Base-by-base conservation (phyloP, 2,888 invertebrate genomes). In the Chaitophorus viminalis region DNA sequence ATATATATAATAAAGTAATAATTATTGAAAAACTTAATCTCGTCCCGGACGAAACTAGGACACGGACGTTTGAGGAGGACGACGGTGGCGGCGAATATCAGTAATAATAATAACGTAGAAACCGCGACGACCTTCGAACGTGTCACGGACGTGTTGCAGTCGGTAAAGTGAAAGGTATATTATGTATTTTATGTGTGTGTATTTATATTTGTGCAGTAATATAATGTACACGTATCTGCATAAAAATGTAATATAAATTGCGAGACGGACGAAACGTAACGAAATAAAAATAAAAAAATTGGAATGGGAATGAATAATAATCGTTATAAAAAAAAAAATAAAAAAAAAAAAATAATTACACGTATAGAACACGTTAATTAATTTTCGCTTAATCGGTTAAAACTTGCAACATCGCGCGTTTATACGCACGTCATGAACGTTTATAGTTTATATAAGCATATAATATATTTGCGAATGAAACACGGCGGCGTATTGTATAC, bases 1-100 rank as follows among this genome's bases (percentile, higher is more conserved):
- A 39, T 39, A 8, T 11, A 33, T 14, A 1, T 81, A 31, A 70
- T 68, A 31, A 17, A 31, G 29, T 31, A 70, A n/a, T n/a, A n/a
- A 70, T 70, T 29, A 52, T 79, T 79, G 31, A 25, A 82, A 52
- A 72, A 82, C 52, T n/a, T 25, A 39, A 75, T 60, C 65, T 76
- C 25, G 84, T 84, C 76, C 39, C 75, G 76, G 65, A n/a, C 65
- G 84, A 84, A 84, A 84, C 84, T 84, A 76, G 84, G 84, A 68
- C 84, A 68, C 25, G 76, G 76, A 84, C 84, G 65, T 65, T 65
- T 39, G 14, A 74, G 31, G 83, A 83, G 75, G 65, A 84, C 60
- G 75, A 84, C 75, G 31, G 36, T 17, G 75, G 60, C 36, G 33
- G 60, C 36, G 33, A 82, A 82, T 72, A 72, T 17, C 25, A 18